Evolutionary conservation across 2,888 invertebrate genomes (phyloP).

Genomic region (Hetaerina titia): DNA sequence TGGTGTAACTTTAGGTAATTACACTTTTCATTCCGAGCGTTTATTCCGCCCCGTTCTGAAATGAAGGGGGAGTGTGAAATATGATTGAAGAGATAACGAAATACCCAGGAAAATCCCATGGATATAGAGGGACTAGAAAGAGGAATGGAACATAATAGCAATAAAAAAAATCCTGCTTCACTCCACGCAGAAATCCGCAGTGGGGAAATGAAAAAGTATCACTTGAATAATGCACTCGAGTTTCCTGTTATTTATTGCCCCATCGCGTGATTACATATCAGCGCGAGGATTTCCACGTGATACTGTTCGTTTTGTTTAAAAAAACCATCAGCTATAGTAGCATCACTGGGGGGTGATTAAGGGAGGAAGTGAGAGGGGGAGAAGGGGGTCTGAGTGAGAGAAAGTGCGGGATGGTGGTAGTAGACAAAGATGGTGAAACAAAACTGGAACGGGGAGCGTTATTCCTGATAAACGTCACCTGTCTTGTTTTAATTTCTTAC

Average conservation of each 20-base stretch:
- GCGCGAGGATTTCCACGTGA: neutral
- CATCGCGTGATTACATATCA: neutral
- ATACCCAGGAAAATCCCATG: too few relatives aligned
- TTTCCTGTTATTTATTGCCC: neutral
- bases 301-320: neutral
- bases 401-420: neutral
- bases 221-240: neutral
- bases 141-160: too few relatives aligned
- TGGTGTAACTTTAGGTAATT: too few relatives aligned
- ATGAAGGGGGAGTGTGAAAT: too few relatives aligned
- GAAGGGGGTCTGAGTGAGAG: neutral
- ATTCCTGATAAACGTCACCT: conserved; percentile 17
- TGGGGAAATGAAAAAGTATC: neutral
- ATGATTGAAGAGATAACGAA: too few relatives aligned
- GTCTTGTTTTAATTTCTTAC: neutral
- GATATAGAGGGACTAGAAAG: neutral
- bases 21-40: too few relatives aligned
- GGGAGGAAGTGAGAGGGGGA: neutral
- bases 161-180: too few relatives aligned
- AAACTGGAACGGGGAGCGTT: neutral
- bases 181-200: neutral
- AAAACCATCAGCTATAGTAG: neutral
- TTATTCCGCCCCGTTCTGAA: too few relatives aligned
- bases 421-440: too few relatives aligned
- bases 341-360: neutral